Conservation (phyloP, 2,113 vertebrate species). For the Erpornis zantholeuca region DNA sequence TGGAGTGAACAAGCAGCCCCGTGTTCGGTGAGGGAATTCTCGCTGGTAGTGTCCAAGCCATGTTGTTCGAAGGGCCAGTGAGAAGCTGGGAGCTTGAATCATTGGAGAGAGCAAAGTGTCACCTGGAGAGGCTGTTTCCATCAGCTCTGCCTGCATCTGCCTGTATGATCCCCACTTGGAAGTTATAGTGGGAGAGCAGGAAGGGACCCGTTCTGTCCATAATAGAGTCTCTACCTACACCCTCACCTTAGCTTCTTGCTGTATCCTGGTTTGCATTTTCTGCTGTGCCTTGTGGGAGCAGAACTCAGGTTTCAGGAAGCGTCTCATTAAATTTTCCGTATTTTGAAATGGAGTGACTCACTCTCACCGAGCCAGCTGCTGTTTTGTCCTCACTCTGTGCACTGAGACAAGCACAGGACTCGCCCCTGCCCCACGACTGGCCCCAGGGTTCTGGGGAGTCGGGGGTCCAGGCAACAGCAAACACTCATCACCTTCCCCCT, state of each 20-base stretch:
- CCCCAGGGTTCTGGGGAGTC: not conserved
- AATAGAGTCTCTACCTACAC: accelerated
- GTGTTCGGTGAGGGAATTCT: not conserved
- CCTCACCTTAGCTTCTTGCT: not conserved
- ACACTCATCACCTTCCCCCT: not conserved
- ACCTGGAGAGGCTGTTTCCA: not conserved
- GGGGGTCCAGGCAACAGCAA: not conserved
- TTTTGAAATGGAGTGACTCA: constrained; percentile 45
- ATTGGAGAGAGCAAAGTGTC: not conserved
- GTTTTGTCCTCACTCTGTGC: not conserved
- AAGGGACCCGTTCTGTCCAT: not conserved
- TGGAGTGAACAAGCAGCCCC: not conserved
- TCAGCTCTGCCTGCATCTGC: not conserved
- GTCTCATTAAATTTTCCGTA: constrained; percentile 1
- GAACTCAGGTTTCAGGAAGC: constrained; percentile 47
- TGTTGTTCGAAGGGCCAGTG: not conserved
- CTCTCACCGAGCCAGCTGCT: not conserved
- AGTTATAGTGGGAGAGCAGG: not conserved
- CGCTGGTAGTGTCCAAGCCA: not conserved
- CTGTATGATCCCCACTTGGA: not conserved
- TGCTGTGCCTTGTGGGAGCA: not conserved
- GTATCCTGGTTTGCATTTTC: not conserved
- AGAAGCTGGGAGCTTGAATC: not conserved
- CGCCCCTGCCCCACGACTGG: not conserved
- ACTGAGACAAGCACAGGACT: not conserved